Conservation (phyloP, 2,888 invertebrate species). For the Pachydiplax longipennis region DNA sequence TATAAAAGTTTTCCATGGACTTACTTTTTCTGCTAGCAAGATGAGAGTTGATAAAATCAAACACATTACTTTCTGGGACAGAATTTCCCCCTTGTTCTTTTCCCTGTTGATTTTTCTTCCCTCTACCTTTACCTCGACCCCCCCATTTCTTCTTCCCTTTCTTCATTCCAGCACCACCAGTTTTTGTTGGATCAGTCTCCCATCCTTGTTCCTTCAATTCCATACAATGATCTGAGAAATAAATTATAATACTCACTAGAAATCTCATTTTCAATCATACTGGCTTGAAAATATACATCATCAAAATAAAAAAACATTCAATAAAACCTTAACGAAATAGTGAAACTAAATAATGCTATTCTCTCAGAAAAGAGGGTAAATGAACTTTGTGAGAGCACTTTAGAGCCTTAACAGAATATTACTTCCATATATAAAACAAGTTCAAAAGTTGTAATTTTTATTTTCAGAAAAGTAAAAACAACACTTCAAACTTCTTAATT, state of each 20-base stretch:
- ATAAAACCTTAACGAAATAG: too few relatives aligned
- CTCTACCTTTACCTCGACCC: neutral
- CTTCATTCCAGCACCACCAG: constrained; percentile 54
- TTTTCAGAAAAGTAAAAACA: too few relatives aligned
- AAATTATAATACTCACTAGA: neutral
- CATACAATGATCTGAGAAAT: constrained; percentile 77
- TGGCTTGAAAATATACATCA: too few relatives aligned
- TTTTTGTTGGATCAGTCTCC: constrained; percentile 74
- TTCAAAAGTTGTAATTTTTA: too few relatives aligned
- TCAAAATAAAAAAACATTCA: too few relatives aligned
- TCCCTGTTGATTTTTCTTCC: neutral
- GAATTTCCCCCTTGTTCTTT: neutral
- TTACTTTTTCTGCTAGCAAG: constrained; percentile 18
- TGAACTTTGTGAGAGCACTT: too few relatives aligned
- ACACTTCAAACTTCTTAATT: too few relatives aligned
- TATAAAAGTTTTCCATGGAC: neutral
- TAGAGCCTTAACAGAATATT: too few relatives aligned
- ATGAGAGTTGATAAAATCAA: constrained; percentile 74
- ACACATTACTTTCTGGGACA: constrained; percentile 63
- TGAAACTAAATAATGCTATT: too few relatives aligned
- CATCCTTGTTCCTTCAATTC: constrained; percentile 73
- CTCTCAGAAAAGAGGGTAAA: too few relatives aligned
- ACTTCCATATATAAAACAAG: too few relatives aligned
- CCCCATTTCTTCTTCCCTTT: constrained; percentile 56
- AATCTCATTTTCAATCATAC: neutral